Base-by-base conservation (phyloP, 1,140 invertebrate species). In the Dendroctonus ponderosae region DNA sequence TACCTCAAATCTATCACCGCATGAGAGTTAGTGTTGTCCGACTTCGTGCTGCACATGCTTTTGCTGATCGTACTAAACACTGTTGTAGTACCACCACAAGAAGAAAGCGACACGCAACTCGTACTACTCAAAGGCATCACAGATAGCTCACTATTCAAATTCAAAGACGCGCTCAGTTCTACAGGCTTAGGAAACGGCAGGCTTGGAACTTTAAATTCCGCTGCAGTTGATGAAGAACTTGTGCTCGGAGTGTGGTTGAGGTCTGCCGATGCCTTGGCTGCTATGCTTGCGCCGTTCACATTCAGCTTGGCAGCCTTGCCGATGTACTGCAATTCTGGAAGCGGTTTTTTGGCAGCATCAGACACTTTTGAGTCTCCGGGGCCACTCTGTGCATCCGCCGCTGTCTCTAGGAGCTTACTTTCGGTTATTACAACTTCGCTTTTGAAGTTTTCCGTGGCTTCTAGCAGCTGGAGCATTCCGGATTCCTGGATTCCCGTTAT, bases 401-500 rank as follows among this genome's bases (percentile, higher is more conserved):
- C 37, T 7, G 44, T 49, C 46, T 62, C 60, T 6, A 26, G 7
- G 7, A 41, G 11, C 51, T 66, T 69, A 43, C 53, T 62, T 51
- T 70, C 68, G 41, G 67, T 69, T 63, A 69, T 67, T 56, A 71
- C 67, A 58, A 69, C 40, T 66, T 69, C 67, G 12, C 43, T 67
- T 40, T 66, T 59, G 53, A 66, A 66, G 39, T 66, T 66, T n/a
- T 59, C 64, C 1, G 62, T 65, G 15, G 48, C 58, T 5, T 69
- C 67, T n/a, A 62, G 38, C 7, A 69, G 11, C 11, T 69, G 50
- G 26, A 69, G 14, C 52, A 68, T 62, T 9, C n/a, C n/a, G 14
- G 61, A 46, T 56, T 79, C 78, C 62, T 79, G 73, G 9, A 79
- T 84, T 62, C 83, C 82, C 3, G 82, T 84, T 9, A 86, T 85